Evolutionary conservation across 2,888 invertebrate genomes (phyloP).

Genomic region (Erebia epiphron): DNA sequence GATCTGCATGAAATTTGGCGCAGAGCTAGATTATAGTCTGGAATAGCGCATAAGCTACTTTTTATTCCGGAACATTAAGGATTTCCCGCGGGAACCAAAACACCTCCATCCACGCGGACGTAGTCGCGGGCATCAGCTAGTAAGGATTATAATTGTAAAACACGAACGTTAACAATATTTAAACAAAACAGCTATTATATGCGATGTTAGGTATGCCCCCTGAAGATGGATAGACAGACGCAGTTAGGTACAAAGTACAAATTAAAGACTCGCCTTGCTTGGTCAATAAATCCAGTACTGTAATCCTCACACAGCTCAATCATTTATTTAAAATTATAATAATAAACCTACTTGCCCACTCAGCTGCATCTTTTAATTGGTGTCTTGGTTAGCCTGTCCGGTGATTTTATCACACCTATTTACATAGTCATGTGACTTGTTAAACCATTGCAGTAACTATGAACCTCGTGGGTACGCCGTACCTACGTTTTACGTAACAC

Average conservation of each 20-base stretch:
- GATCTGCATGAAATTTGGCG: too few relatives aligned
- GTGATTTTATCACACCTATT: conserved; percentile 39
- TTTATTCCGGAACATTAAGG: too few relatives aligned
- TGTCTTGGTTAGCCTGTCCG: conserved; percentile 31
- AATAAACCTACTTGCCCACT: conserved; percentile 38
- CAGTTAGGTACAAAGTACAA: neutral
- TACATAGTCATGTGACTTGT: conserved; percentile 40
- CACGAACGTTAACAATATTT: too few relatives aligned
- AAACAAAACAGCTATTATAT: too few relatives aligned
- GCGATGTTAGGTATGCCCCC: too few relatives aligned
- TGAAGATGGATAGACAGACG: neutral
- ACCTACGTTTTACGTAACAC: conserved; percentile 44
- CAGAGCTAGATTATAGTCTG: too few relatives aligned
- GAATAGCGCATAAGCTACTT: too few relatives aligned
- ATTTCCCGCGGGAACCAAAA: too few relatives aligned
- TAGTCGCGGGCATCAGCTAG: too few relatives aligned
- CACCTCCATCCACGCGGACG: too few relatives aligned
- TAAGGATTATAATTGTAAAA: too few relatives aligned
- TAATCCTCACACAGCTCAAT: conserved; percentile 4
- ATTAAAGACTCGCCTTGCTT: neutral
- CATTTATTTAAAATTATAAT: conserved; percentile 25
- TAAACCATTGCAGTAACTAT: conserved; percentile 39
- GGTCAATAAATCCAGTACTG: neutral
- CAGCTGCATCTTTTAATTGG: conserved; percentile 35
- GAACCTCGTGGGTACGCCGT: conserved; percentile 34